These are phyloP conservation scores for Lophura nycthemera DNA, from an alignment of 2,113 vertebrate species.

Conservation along the genomic window DNA sequence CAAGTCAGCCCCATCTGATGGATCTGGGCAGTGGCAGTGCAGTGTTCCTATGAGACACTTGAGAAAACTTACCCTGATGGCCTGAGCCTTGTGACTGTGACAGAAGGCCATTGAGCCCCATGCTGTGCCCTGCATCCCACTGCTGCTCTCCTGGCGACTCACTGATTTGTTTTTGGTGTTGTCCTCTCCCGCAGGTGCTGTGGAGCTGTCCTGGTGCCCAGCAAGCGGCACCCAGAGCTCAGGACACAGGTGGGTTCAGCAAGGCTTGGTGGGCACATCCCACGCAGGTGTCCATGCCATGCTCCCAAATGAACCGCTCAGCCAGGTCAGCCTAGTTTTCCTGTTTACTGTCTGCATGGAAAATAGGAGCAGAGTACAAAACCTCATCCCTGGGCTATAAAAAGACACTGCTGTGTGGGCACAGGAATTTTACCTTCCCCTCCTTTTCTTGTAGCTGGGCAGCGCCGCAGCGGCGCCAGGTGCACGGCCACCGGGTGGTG, in stretches of 20 bases:
- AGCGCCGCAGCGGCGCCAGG: neutral
- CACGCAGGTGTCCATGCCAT: fast-evolving
- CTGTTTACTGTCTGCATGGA: constrained; percentile 57
- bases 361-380: constrained; percentile 35
- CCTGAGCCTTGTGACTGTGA: constrained; percentile 58
- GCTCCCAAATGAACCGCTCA: constrained; percentile 26
- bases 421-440: neutral
- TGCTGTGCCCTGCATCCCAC: neutral
- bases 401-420: neutral
- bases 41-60: constrained; percentile 38
- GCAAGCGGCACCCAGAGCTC: neutral
- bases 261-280: neutral
- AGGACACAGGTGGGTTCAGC: fast-evolving
- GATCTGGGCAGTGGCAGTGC: neutral
- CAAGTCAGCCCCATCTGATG: neutral
- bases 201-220: neutral
- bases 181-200: neutral
- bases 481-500: neutral
- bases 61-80: constrained; percentile 27
- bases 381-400: constrained; percentile 16
- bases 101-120: neutral
- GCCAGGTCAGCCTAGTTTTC: constrained; percentile 55
- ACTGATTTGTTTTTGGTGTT: neutral
- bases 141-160: neutral
- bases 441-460: neutral